Conservation (phyloP, 2,113 vertebrate species). For the Castor canadensis region DNA sequence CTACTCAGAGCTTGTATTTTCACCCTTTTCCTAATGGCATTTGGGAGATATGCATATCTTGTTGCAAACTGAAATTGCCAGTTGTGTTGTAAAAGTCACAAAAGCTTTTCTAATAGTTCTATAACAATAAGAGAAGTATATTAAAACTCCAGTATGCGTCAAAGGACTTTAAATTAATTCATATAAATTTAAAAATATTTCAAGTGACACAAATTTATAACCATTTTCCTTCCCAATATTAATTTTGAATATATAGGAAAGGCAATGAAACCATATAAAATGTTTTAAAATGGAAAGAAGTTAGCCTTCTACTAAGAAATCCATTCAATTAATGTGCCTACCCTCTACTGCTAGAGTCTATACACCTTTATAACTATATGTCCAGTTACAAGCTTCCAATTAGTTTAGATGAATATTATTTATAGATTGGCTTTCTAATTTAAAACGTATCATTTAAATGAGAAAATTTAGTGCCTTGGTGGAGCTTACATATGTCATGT, state of each 20-base stretch:
- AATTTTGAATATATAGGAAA: not conserved
- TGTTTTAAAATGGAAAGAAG: not conserved
- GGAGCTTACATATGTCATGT: not conserved
- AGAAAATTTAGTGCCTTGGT: not conserved
- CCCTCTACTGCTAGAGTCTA: not conserved
- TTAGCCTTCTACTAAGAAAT: not conserved
- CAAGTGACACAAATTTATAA: slow-evolving; percentile 16
- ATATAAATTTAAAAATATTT: not conserved
- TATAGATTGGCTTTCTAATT: not conserved
- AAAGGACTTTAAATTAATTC: not conserved
- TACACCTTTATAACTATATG: not conserved
- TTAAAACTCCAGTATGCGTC: not conserved
- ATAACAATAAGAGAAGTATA: not conserved
- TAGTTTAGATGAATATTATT: not conserved
- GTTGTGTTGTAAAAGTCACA: not conserved
- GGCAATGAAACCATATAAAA: not conserved
- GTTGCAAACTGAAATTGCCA: not conserved
- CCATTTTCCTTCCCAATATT: not conserved
- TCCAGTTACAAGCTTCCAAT: not conserved
- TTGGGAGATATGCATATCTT: not conserved
- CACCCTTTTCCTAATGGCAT: not conserved
- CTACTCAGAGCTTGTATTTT: slow-evolving; percentile 4
- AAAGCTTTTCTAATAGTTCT: not conserved
- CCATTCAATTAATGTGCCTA: not conserved
- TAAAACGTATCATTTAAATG: not conserved